A percentile compares a stretch with the other conserved stretches of the same genome.
Conservation (phyloP, 2,888 invertebrate species). For the Drosophila niveifrons region DNA sequence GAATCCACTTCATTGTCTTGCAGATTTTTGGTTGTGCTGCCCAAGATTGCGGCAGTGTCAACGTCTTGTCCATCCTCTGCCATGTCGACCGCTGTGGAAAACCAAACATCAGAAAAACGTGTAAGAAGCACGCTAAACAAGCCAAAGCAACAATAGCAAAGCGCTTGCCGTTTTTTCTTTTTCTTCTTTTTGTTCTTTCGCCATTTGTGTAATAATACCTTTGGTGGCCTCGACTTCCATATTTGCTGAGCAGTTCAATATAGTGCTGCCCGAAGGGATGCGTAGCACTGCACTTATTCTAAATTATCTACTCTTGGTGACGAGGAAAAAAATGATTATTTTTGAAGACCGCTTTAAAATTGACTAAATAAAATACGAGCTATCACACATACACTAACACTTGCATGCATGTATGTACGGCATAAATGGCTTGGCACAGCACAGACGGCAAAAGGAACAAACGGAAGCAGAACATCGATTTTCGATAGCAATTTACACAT, state of each 20-base stretch:
- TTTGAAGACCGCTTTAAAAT: conserved; percentile 23
- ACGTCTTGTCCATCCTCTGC: conserved; percentile 20
- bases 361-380: conserved; percentile 26
- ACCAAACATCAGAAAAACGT: conserved; percentile 25
- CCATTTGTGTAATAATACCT: conserved; percentile 41
- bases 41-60: conserved; percentile 4
- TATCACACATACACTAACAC: conserved; percentile 21
- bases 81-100: conserved; percentile 29
- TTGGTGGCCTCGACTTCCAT: conserved; percentile 43
- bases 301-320: not conserved
- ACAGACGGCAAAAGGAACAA: conserved; percentile 15
- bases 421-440: conserved; percentile 23
- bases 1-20: conserved; percentile 56
- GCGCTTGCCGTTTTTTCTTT: conserved; percentile 10
- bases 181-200: not conserved
- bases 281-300: not conserved
- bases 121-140: conserved; percentile 38
- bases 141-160: not conserved
- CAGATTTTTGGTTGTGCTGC: conserved; percentile 23
- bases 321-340: conserved; percentile 10
- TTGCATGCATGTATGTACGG: conserved; percentile 17
- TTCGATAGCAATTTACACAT: conserved; percentile 31
- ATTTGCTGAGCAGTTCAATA: conserved; percentile 6
- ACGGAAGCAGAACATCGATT: conserved; percentile 25
- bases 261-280: conserved; percentile 16